Conservation (phyloP, 2,113 vertebrate species). For the Urocolius indicus region DNA sequence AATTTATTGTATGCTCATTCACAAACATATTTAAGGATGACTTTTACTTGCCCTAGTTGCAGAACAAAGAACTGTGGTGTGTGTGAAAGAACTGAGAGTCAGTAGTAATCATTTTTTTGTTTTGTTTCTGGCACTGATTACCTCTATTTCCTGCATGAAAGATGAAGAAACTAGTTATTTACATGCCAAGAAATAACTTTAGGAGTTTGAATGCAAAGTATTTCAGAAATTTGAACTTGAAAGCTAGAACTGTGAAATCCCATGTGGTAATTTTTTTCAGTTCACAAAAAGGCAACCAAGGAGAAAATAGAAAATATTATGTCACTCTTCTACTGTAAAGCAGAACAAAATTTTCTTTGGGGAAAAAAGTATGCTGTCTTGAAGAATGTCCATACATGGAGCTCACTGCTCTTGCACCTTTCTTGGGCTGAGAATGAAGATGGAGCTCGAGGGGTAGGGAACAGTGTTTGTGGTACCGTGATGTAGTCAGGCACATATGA, state of each 20-base stretch:
- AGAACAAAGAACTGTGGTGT: not conserved
- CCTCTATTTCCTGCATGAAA: not conserved
- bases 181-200: not conserved
- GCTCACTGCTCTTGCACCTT: not conserved
- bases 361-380: fast-evolving
- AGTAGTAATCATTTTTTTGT: no score
- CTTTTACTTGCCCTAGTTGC: not conserved
- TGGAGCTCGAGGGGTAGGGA: not conserved
- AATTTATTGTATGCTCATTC: not conserved
- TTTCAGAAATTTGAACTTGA: not conserved
- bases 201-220: not conserved
- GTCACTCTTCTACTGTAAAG: not conserved
- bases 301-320: not conserved
- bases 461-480: fast-evolving
- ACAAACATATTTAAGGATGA: not conserved
- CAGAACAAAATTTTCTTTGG: no score
- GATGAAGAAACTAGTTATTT: not conserved
- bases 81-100: not conserved
- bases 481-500: not conserved
- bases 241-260: not conserved
- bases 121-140: not conserved
- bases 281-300: not conserved
- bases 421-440: not conserved
- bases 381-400: not conserved
- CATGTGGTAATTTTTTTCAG: not conserved